Evolutionary conservation across 2,888 invertebrate species (phyloP).

Genomic region (Ditylenchus weischeri): DNA sequence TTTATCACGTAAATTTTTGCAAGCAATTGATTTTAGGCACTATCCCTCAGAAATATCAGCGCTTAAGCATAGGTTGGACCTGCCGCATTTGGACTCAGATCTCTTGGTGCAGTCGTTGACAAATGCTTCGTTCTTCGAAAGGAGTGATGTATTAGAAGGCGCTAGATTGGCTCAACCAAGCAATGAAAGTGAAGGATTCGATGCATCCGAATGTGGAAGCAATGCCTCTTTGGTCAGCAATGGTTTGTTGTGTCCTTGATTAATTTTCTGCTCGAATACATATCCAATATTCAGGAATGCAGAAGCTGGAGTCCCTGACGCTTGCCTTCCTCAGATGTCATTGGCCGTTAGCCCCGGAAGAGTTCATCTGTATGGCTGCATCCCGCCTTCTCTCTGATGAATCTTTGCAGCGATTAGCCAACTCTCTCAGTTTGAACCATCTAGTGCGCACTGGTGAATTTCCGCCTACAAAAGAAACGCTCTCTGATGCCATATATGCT

Average conservation of each 20-base stretch:
- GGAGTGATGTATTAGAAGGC: slow-evolving; percentile 43
- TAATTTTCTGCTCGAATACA: slow-evolving; percentile 6
- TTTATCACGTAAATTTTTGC: too few relatives aligned
- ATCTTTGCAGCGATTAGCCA: slow-evolving; percentile 72
- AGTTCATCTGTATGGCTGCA: slow-evolving; percentile 70
- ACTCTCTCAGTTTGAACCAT: slow-evolving; percentile 65
- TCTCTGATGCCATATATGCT: slow-evolving; percentile 76
- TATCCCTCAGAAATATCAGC: slow-evolving; percentile 54
- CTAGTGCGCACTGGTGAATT: slow-evolving; percentile 50
- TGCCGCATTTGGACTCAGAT: slow-evolving; percentile 36
- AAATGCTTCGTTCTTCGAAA: slow-evolving; percentile 39
- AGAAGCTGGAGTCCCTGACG: slow-evolving; percentile 63
- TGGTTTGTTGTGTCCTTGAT: not conserved
- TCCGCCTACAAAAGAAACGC: slow-evolving; percentile 62
- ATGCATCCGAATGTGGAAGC: not conserved
- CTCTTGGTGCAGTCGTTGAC: slow-evolving; percentile 45
- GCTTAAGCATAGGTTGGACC: slow-evolving; percentile 50
- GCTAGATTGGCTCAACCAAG: slow-evolving; percentile 34
- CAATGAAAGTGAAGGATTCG: slow-evolving; percentile 12
- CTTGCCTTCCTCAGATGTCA: slow-evolving; percentile 70
- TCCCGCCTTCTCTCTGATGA: slow-evolving; percentile 70
- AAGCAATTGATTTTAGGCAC: slow-evolving; percentile 42
- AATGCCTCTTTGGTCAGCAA: too few relatives aligned
- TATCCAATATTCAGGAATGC: slow-evolving; percentile 26
- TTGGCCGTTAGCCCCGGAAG: slow-evolving; percentile 73